Conservation (phyloP, 92 coral and sea anemone species). For the Isaurus tuberculatus region DNA sequence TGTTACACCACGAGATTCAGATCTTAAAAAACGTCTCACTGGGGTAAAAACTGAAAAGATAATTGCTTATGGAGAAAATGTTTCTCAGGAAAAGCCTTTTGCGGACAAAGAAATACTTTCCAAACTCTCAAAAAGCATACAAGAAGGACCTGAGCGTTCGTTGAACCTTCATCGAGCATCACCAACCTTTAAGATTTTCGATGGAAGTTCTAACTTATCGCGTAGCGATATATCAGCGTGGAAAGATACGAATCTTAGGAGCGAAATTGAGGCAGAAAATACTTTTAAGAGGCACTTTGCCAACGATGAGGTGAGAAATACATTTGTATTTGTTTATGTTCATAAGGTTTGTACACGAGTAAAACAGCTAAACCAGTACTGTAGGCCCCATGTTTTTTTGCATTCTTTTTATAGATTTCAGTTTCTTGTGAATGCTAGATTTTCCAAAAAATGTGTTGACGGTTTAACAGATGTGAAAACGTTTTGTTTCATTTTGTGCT, state of each 20-base stretch:
- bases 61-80: constrained; percentile 6
- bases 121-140: neutral
- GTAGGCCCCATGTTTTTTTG: too few species aligned
- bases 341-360: too few species aligned
- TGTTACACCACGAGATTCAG: neutral
- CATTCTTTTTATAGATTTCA: too few species aligned
- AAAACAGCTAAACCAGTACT: too few species aligned
- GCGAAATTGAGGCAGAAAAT: constrained; percentile 13
- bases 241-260: neutral
- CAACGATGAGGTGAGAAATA: neutral
- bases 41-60: constrained; percentile 4
- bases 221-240: neutral
- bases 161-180: neutral
- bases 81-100: neutral
- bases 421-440: too few species aligned
- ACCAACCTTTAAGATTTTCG: neutral
- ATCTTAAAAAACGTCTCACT: neutral
- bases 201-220: neutral
- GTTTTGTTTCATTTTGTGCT: too few species aligned
- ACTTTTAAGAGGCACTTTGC: neutral
- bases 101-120: constrained; percentile 23
- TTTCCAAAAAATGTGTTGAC: too few species aligned
- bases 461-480: too few species aligned
- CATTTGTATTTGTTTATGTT: neutral
- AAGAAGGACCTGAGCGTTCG: constrained; percentile 16